These are phyloP conservation scores for Melanotus villosus DNA, from an alignment of 2,888 invertebrate genomes.

Conservation along the genomic window DNA sequence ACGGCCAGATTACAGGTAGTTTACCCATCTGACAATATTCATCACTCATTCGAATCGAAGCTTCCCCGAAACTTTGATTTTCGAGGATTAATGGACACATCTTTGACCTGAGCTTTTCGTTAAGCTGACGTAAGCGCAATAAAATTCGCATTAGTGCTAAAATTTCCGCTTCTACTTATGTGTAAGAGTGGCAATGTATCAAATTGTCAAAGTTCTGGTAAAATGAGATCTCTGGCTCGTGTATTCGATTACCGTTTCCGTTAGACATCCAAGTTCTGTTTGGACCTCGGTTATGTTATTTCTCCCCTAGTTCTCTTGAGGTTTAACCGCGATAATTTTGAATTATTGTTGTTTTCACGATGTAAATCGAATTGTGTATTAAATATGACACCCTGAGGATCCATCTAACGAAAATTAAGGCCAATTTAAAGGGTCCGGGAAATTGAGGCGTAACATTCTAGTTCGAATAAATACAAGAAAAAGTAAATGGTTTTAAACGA, in stretches of 20 bases:
- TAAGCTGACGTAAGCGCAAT: neutral
- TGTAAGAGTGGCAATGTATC: constrained; percentile 10
- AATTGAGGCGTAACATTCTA: too few species aligned
- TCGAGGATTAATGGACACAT: neutral
- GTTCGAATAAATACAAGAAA: neutral
- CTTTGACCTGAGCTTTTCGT: constrained; percentile 4
- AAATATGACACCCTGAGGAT: neutral
- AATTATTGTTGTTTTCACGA: constrained; percentile 33
- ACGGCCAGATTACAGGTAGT: constrained; percentile 19
- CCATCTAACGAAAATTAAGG: neutral
- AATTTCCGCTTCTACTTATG: constrained; percentile 14
- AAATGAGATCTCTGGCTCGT: neutral
- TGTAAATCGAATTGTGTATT: constrained; percentile 19
- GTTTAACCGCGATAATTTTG: constrained; percentile 28
- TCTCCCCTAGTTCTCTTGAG: constrained; percentile 22
- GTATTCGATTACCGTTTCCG: constrained; percentile 8
- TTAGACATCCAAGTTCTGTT: neutral
- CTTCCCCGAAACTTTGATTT: too few species aligned
- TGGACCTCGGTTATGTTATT: constrained; percentile 42
- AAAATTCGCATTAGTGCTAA: constrained; percentile 15
- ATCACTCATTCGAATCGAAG: neutral
- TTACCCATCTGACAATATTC: neutral
- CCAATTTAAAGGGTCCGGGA: too few species aligned
- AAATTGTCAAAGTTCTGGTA: constrained; percentile 14
- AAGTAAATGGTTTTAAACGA: too few species aligned